A percentile compares a stretch with the other conserved stretches of the same genome.
phyloP scores from a whole-genome alignment of 64 coral and sea anemone genomes.

The Montipora cactus region DNA sequence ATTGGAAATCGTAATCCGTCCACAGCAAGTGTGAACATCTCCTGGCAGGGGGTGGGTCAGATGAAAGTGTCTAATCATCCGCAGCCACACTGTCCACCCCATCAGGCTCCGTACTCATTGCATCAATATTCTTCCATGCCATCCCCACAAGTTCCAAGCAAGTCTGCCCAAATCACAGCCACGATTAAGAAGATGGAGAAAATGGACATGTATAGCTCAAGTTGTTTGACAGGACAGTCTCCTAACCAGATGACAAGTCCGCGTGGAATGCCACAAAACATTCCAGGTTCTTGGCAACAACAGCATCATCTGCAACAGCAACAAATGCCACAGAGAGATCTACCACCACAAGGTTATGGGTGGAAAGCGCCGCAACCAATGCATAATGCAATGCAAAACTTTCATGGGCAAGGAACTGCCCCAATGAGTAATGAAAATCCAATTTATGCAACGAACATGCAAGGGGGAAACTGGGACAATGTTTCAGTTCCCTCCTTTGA shows the following conservation, averaged over 20 bases:
- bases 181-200: slow-evolving; percentile 80
- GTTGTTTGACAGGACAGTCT: slow-evolving; percentile 47
- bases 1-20: slow-evolving; percentile 70
- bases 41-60: slow-evolving; percentile 74
- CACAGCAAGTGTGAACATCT: slow-evolving; percentile 89
- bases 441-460: slow-evolving; percentile 63
- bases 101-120: slow-evolving; percentile 15
- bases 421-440: not conserved
- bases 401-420: not conserved
- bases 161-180: slow-evolving; percentile 42
- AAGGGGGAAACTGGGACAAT: slow-evolving; percentile 25
- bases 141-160: slow-evolving; percentile 26
- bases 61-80: slow-evolving; percentile 46
- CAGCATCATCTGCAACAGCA: slow-evolving; percentile 1
- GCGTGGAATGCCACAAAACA: slow-evolving; percentile 20
- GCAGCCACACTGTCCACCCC: slow-evolving; percentile 8
- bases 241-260: slow-evolving; percentile 31
- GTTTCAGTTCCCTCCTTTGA: slow-evolving; percentile 75
- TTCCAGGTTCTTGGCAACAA: slow-evolving; percentile 36
- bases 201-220: slow-evolving; percentile 47
- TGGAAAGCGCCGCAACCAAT: slow-evolving; percentile 28
- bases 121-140: slow-evolving; percentile 1
- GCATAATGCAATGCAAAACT: slow-evolving; percentile 29
- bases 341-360: not conserved
- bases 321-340: not conserved